Percentiles rank a stretch among this genome's conserved stretches.
phyloP scores from a whole-genome alignment of 2,113 vertebrate species.

The Carassius auratus region DNA sequence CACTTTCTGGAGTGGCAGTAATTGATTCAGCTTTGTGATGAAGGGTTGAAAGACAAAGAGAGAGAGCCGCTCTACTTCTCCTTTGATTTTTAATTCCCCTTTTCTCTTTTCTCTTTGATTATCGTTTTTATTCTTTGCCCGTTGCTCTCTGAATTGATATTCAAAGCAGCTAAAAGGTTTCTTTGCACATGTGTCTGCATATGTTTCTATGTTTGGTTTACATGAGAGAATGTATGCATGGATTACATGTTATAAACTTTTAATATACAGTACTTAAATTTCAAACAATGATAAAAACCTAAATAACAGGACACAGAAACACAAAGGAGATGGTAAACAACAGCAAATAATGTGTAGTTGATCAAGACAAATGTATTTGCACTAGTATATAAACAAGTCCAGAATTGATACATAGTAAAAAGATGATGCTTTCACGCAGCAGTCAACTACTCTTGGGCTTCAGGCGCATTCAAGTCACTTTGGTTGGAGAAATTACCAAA shows the following conservation, averaged over 20 bases:
- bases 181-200: conserved; percentile 34
- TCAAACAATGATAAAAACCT: background rate
- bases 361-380: too few species aligned
- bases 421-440: too few species aligned
- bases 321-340: background rate
- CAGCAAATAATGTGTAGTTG: background rate
- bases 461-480: too few species aligned
- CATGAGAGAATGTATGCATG: background rate
- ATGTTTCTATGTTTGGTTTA: background rate
- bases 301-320: background rate
- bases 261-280: background rate
- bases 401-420: too few species aligned
- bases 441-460: too few species aligned
- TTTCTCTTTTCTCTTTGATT: conserved; percentile 49
- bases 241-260: background rate
- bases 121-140: conserved; percentile 33
- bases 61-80: conserved; percentile 32
- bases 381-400: too few species aligned
- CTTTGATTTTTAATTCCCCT: conserved; percentile 48
- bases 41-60: conserved; percentile 53
- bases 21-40: conserved; percentile 55
- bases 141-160: conserved; percentile 36
- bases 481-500: too few species aligned
- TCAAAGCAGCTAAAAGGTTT: conserved; percentile 50
- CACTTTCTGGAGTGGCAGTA: conserved; percentile 46